A percentile compares a stretch with the other conserved stretches of the same genome.
phyloP scores from a whole-genome alignment of 2,797 vertebrate species.

The Aythya fuligula region DNA sequence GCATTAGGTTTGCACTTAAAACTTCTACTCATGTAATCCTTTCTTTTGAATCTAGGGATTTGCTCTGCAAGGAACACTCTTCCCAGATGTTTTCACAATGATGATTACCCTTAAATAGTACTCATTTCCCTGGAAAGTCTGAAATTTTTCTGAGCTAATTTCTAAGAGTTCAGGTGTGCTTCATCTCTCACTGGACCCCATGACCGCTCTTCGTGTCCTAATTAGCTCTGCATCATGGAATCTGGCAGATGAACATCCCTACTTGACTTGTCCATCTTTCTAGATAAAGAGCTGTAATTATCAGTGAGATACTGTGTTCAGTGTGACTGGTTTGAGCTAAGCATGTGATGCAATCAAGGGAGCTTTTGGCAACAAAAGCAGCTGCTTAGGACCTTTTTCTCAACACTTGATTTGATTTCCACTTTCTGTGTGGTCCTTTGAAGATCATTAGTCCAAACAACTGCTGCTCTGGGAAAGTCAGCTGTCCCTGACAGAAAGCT shows the following conservation, averaged over 20 bases:
- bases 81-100: not conserved
- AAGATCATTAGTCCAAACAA: slow-evolving; percentile 33
- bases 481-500: not conserved
- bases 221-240: slow-evolving; percentile 32
- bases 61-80: not conserved
- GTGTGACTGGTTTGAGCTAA: slow-evolving; percentile 19
- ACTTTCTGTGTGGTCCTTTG: slow-evolving; percentile 30
- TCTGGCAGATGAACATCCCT: slow-evolving; percentile 27
- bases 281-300: slow-evolving; percentile 27
- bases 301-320: slow-evolving; percentile 8
- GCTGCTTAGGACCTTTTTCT: slow-evolving; percentile 45
- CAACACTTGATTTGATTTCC: slow-evolving; percentile 53
- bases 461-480: slow-evolving; percentile 15
- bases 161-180: slow-evolving; percentile 16
- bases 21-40: not conserved
- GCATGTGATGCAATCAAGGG: slow-evolving; percentile 48
- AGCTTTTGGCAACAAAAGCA: slow-evolving; percentile 61
- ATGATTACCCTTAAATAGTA: slow-evolving; percentile 8
- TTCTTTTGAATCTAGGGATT: not conserved
- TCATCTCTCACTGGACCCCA: not conserved
- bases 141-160: slow-evolving; percentile 27
- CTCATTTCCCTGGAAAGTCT: not conserved
- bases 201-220: slow-evolving; percentile 26
- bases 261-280: slow-evolving; percentile 42
- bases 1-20: not conserved